phyloP scores from a whole-genome alignment of 2,113 vertebrate species.

The Emberiza fucata region DNA sequence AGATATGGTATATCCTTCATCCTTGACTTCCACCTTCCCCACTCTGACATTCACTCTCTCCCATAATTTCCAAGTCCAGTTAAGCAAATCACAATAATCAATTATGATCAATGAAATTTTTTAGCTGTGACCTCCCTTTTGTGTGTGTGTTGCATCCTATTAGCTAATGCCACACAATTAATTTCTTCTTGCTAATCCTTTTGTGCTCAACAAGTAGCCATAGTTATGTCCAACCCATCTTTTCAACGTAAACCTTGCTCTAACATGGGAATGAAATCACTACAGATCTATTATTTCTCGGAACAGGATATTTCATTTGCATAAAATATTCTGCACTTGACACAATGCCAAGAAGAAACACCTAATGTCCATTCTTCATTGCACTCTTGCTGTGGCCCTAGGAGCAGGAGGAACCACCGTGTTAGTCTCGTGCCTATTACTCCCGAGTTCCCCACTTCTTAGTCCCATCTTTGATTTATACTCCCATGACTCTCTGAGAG shows the following conservation, averaged over 20 bases:
- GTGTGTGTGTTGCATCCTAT: conserved; percentile 46
- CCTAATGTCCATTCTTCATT: conserved; percentile 65
- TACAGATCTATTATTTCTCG: conserved; percentile 80
- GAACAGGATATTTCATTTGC: conserved; percentile 79
- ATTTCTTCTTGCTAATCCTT: conserved; percentile 64
- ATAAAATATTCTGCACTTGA: conserved; percentile 79
- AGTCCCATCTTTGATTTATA: conserved; percentile 41
- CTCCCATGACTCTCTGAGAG: conserved; percentile 7
- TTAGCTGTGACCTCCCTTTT: conserved; percentile 59
- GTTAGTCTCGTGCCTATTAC: conserved; percentile 10
- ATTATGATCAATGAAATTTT: conserved; percentile 54
- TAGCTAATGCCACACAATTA: conserved; percentile 77
- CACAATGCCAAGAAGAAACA: conserved; percentile 73
- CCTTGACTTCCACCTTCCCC: neutral
- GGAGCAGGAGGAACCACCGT: conserved; percentile 30
- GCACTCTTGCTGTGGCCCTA: conserved; percentile 37
- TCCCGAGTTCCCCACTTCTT: neutral
- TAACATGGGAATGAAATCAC: conserved; percentile 70
- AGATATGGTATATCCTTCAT: neutral
- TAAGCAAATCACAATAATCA: conserved; percentile 68
- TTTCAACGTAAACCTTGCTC: conserved; percentile 72
- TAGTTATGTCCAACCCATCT: conserved; percentile 63
- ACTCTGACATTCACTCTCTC: neutral
- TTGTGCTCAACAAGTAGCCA: conserved; percentile 57
- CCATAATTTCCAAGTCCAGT: conserved; percentile 48